Base-by-base conservation (phyloP, 2,888 invertebrate species). In the Ecdyonurus torrentis region DNA sequence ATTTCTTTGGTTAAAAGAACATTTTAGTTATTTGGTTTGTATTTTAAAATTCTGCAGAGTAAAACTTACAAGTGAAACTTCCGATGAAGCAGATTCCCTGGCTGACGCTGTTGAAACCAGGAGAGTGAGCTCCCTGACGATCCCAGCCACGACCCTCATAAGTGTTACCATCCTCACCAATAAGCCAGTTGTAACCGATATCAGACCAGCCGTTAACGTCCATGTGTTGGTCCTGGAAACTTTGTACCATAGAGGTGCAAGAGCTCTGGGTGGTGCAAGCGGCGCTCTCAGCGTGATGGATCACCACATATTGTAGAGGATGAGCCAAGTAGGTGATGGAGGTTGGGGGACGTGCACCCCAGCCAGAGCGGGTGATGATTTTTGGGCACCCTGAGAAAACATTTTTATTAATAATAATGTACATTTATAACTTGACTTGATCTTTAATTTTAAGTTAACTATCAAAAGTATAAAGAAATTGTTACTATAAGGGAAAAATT, bases 61-160 rank as follows among this genome's bases (percentile, higher is more conserved):
- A 15, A 37, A 10, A 37, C 37, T 37, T 37, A 37, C 37, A 10
- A 5, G 15, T 37, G 67, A 86, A 89, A 0, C 85, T 86, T 7
- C 89, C 89, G 63, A 89, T 82, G 68, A 86, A 86, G 2, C 84
- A 84, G 7, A 89, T 81, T 1, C 85, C 86, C 25, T 89, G 79
- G 69, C 86, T 86, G 61, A 74, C 77, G 18, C 72, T 72, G 71
- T 89, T 88, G 70, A 81, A 87, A 58, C 83, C 70, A 53, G 78
- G 78, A 0, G 87, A 81, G 69, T 89, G 89, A 0, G 89, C 85
- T 0, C 89, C 90, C 58, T 82, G 76, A 64, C 74, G 73, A 66
- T 84, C 81, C 90, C 90, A 91, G 1, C 87, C 86, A 2, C 89
- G 81, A 0, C 86, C 89, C 66, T 79, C 81, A 71, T 88, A 89